Percentiles rank a stretch among this genome's conserved stretches.
phyloP scores from a whole-genome alignment of 2,797 vertebrate species.

The Enteromius fasciolatus region DNA sequence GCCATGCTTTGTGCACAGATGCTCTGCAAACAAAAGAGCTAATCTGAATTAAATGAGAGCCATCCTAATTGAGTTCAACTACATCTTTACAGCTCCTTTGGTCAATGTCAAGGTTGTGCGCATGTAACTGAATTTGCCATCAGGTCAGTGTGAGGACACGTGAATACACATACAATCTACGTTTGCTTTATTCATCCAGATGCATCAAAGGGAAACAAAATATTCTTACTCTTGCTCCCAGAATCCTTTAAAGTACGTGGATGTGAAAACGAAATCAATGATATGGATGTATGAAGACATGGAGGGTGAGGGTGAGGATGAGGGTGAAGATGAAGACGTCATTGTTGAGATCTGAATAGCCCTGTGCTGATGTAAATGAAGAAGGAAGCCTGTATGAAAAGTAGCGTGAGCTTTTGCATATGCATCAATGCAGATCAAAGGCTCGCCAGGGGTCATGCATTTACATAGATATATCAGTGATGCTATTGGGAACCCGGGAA shows the following conservation, averaged over 20 bases:
- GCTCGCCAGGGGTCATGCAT: conserved; percentile 76
- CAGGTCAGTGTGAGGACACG: not conserved
- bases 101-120: conserved; percentile 68
- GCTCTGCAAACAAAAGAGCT: conserved; percentile 51
- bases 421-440: conserved; percentile 90
- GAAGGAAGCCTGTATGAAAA: conserved; percentile 82
- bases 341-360: conserved; percentile 85
- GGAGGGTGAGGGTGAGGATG: conserved; percentile 65
- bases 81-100: conserved; percentile 63
- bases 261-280: conserved; percentile 64
- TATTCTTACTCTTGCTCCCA: conserved; percentile 15
- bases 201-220: conserved; percentile 5
- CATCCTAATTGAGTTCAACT: conserved; percentile 66
- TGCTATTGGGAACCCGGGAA: conserved; percentile 78
- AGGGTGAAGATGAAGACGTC: conserved; percentile 61
- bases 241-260: conserved; percentile 47
- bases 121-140: conserved; percentile 1
- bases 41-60: conserved; percentile 62
- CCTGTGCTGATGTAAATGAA: conserved; percentile 87
- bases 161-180: conserved; percentile 15
- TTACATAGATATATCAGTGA: conserved; percentile 82
- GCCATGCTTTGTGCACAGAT: not conserved
- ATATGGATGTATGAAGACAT: conserved; percentile 78
- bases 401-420: conserved; percentile 78
- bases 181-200: conserved; percentile 12